These are phyloP conservation scores for Dendrolimus punctatus DNA, from an alignment of 1,140 invertebrate genomes.

Conservation along the genomic window DNA sequence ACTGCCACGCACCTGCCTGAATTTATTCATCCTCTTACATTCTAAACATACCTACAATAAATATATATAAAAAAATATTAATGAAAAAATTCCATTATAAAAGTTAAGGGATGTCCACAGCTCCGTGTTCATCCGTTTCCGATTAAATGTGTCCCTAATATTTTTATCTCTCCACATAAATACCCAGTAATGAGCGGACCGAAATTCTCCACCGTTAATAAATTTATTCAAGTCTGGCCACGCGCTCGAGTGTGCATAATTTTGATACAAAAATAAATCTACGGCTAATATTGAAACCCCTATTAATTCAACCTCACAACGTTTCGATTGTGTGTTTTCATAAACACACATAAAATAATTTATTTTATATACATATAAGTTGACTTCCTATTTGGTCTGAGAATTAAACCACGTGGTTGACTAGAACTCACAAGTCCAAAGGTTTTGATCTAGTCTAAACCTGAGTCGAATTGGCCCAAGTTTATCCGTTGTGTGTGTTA, in stretches of 20 bases:
- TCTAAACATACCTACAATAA: no score
- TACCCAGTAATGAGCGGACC: constrained; percentile 62
- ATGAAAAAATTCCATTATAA: constrained; percentile 4
- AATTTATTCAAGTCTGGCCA: constrained; percentile 65
- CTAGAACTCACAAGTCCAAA: no score
- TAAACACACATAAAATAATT: constrained; percentile 1
- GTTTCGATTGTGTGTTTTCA: constrained; percentile 19
- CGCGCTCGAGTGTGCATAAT: constrained; percentile 61
- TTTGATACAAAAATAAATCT: constrained; percentile 68
- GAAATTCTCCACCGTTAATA: constrained; percentile 42
- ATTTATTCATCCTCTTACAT: no score
- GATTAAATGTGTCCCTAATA: constrained; percentile 68
- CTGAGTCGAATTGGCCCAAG: no score
- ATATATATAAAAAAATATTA: no score
- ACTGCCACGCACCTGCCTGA: no score
- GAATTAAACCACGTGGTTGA: no score
- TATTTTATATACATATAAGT: no score
- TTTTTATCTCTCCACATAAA: constrained; percentile 71
- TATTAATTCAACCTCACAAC: constrained; percentile 37
- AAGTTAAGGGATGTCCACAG: constrained; percentile 5
- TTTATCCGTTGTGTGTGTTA: no score
- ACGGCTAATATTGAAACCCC: constrained; percentile 43
- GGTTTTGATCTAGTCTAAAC: no score
- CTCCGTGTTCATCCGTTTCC: constrained; percentile 55
- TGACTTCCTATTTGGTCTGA: no score